phyloP scores from a whole-genome alignment of 37 sponge, comb jelly and placozoan species.

The Halisarca cf. caerulea region DNA sequence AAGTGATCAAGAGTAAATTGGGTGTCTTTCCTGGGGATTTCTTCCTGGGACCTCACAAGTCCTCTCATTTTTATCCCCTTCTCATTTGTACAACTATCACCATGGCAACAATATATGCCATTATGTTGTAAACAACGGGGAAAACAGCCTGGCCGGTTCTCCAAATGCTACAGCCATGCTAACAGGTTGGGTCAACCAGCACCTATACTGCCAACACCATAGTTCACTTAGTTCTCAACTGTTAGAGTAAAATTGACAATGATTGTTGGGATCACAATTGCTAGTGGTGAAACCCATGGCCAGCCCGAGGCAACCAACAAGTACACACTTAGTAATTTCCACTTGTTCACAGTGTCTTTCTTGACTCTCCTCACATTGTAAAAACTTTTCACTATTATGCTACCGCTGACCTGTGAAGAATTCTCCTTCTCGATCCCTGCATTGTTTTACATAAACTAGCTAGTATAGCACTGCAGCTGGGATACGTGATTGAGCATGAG shows the following conservation, averaged over 20 bases:
- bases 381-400: background rate
- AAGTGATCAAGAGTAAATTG: conserved; percentile 18
- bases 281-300: conserved; percentile 45
- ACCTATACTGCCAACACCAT: conserved; percentile 34
- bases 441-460: too few relatives aligned
- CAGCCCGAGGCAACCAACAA: conserved; percentile 44
- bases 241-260: conserved; percentile 47
- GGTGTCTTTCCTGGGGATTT: background rate
- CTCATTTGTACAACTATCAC: background rate
- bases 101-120: background rate
- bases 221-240: conserved; percentile 16
- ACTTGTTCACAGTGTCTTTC: background rate
- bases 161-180: conserved; percentile 39
- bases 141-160: conserved; percentile 23
- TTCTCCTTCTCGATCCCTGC: too few relatives aligned
- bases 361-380: background rate
- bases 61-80: background rate
- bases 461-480: too few relatives aligned
- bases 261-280: conserved; percentile 18
- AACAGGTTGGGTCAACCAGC: conserved; percentile 49
- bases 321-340: background rate
- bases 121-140: conserved; percentile 24
- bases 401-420: too few relatives aligned
- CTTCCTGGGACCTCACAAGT: background rate
- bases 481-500: too few relatives aligned